Percentiles rank a stretch among this genome's conserved stretches.
Conservation (phyloP, 92 coral and sea anemone species). For the Zoanthus gigantus region DNA sequence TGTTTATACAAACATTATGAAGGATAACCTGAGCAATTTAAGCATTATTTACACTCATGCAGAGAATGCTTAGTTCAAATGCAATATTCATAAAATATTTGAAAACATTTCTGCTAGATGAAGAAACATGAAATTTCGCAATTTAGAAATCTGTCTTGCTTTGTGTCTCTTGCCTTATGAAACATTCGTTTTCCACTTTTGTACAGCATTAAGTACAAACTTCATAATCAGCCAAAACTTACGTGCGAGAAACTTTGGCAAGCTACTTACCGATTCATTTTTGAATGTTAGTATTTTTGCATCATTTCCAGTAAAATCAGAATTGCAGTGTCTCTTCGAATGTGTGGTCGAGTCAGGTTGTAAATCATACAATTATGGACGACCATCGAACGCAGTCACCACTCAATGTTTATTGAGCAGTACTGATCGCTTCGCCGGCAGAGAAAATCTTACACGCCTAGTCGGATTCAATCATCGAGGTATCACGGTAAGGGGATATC, state of each 20-base stretch:
- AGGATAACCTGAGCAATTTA: too few relatives aligned
- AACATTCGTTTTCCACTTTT: neutral
- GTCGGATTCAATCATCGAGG: constrained; percentile 1
- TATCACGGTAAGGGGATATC: neutral
- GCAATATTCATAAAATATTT: too few relatives aligned
- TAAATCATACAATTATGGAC: neutral
- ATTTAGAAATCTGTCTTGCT: neutral
- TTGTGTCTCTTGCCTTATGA: neutral
- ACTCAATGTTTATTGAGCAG: neutral
- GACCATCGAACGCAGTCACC: neutral
- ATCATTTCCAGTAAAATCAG: constrained; percentile 4
- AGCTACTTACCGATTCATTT: neutral
- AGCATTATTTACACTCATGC: too few relatives aligned
- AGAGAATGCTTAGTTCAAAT: too few relatives aligned
- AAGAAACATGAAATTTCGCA: neutral
- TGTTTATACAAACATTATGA: too few relatives aligned
- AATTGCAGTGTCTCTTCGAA: constrained; percentile 9
- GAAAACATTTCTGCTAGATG: too few relatives aligned
- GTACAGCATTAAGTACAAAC: neutral
- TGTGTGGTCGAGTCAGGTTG: constrained; percentile 6
- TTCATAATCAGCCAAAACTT: neutral
- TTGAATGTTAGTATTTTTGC: constrained; percentile 16
- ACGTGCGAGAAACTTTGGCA: neutral
- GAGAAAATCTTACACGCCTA: neutral
- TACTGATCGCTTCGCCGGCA: neutral